A percentile compares a stretch with the other conserved stretches of the same genome.
Conservation (phyloP, 2,888 invertebrate genomes). For the Chrysolina haemoptera region DNA sequence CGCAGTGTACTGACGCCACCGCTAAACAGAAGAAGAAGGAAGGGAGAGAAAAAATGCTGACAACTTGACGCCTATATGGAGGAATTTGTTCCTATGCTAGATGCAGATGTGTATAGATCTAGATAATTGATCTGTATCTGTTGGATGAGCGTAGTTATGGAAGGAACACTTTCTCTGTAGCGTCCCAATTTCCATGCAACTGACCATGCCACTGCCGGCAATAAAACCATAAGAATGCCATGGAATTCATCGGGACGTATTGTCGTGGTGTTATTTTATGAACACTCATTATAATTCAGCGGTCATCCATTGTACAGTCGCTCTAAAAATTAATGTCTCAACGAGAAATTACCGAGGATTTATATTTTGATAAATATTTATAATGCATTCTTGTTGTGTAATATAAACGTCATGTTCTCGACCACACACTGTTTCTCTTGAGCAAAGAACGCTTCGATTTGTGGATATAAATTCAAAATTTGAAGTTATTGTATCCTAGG, state of each 20-base stretch:
- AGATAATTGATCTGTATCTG: too few species aligned
- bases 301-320: conserved; percentile 49
- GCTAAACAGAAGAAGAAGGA: too few species aligned
- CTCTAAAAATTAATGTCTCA: conserved; percentile 48
- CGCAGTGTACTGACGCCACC: too few species aligned
- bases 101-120: too few species aligned
- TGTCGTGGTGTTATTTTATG: conserved; percentile 55
- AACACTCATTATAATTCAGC: conserved; percentile 56
- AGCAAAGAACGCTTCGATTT: background rate
- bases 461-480: background rate
- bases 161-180: background rate
- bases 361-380: conserved; percentile 52
- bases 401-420: conserved; percentile 31
- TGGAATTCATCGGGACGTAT: conserved; percentile 55
- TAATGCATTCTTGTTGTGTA: conserved; percentile 43
- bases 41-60: too few species aligned
- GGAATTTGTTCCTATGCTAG: too few species aligned
- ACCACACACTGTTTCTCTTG: background rate
- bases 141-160: too few species aligned
- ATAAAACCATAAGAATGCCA: conserved; percentile 44
- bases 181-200: background rate
- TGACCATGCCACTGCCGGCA: conserved; percentile 28
- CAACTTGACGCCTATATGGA: too few species aligned
- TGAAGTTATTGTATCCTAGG: too few species aligned
- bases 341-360: conserved; percentile 48